Evolutionary conservation across 2,113 vertebrate genomes (phyloP).

Genomic region (Syngnathus floridae): DNA sequence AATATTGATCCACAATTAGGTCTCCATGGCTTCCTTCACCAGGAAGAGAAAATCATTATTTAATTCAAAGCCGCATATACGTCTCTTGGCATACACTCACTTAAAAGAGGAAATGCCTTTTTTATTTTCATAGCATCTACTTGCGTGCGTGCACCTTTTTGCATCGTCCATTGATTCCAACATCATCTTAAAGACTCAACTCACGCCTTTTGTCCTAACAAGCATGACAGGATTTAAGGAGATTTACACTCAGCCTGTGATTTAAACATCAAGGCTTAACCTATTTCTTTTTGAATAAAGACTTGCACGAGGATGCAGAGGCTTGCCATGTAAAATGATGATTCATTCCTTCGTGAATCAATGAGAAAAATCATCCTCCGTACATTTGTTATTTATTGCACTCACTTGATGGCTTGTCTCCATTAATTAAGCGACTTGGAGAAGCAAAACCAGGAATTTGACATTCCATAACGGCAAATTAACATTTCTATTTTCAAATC

Average conservation of each 20-base stretch:
- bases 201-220: slow-evolving; percentile 59
- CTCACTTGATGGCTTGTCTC: not conserved
- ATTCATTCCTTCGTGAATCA: slow-evolving; percentile 52
- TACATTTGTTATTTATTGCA: not conserved
- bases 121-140: slow-evolving; percentile 7
- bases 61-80: slow-evolving; percentile 1
- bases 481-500: slow-evolving; percentile 14
- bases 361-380: slow-evolving; percentile 27
- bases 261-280: slow-evolving; percentile 71
- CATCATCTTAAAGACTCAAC: slow-evolving; percentile 52
- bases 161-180: slow-evolving; percentile 35
- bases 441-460: slow-evolving; percentile 1
- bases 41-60: slow-evolving; percentile 38
- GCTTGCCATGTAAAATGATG: slow-evolving; percentile 52
- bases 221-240: slow-evolving; percentile 63
- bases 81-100: slow-evolving; percentile 19
- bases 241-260: slow-evolving; percentile 60
- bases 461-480: not conserved
- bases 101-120: slow-evolving; percentile 26
- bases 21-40: slow-evolving; percentile 46
- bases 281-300: slow-evolving; percentile 66
- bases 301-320: slow-evolving; percentile 36
- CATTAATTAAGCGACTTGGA: not conserved
- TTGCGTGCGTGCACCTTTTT: slow-evolving; percentile 21
- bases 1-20: slow-evolving; percentile 61